Conservation (phyloP, 2,888 invertebrate species). For the Eustalomyia histrio region DNA sequence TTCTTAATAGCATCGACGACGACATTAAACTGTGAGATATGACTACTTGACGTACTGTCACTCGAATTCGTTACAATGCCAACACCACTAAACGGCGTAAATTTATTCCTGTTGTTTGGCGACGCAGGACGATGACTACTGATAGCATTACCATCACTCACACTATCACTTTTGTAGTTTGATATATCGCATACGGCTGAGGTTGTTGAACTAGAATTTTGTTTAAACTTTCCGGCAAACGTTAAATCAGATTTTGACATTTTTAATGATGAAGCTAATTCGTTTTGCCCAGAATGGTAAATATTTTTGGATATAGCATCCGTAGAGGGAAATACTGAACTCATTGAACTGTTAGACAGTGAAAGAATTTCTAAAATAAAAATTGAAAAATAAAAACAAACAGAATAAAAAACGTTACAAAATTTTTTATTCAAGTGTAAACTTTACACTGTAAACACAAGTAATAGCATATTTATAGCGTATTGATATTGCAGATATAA, state of each 20-base stretch:
- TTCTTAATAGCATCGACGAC: conserved; percentile 55
- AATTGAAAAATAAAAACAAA: no score
- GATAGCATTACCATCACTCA: conserved; percentile 18
- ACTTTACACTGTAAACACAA: not conserved
- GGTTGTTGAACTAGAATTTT: conserved; percentile 63
- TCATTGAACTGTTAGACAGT: conserved; percentile 73
- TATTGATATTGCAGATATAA: no score
- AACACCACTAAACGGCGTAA: conserved; percentile 63
- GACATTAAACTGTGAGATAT: conserved; percentile 70
- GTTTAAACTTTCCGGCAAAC: conserved; percentile 77
- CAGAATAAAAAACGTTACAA: not conserved
- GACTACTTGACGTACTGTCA: conserved; percentile 74
- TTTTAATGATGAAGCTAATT: conserved; percentile 34
- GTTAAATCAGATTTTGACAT: conserved; percentile 72
- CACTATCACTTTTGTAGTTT: conserved; percentile 40
- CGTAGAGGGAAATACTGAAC: conserved; percentile 71
- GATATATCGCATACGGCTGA: conserved; percentile 32
- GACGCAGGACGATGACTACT: conserved; percentile 5
- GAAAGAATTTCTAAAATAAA: conserved; percentile 40
- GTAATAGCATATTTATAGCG: no score
- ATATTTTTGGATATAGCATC: conserved; percentile 60
- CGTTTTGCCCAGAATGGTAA: conserved; percentile 37
- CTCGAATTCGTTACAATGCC: conserved; percentile 67
- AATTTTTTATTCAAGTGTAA: not conserved
- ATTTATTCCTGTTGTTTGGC: conserved; percentile 43